Percentiles rank a stretch among this genome's conserved stretches.
phyloP scores from a whole-genome alignment of 2,888 invertebrate species.

The Syrista parreyssii region DNA sequence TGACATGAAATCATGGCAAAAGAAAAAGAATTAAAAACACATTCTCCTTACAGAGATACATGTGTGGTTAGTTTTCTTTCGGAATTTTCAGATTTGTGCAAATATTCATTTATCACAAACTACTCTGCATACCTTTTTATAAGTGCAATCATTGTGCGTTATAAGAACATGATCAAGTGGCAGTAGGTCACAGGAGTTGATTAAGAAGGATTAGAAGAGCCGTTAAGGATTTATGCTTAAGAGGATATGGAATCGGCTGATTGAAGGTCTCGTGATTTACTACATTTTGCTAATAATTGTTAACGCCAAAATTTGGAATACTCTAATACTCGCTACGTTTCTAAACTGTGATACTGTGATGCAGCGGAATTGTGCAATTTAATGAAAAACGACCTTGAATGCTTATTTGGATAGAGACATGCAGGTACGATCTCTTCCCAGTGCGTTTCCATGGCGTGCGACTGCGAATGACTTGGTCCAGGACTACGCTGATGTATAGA shows the following conservation, averaged over 20 bases:
- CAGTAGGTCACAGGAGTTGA: neutral
- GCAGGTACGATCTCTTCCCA: conserved; percentile 75
- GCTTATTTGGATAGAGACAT: conserved; percentile 53
- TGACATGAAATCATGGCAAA: neutral
- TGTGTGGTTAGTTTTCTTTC: neutral
- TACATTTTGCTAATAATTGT: neutral
- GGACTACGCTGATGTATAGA: conserved; percentile 55
- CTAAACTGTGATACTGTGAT: neutral
- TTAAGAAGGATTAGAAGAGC: neutral
- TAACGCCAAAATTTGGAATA: neutral
- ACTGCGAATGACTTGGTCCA: conserved; percentile 42
- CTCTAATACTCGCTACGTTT: neutral
- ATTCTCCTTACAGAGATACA: neutral
- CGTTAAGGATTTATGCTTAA: neutral
- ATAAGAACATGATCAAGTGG: neutral
- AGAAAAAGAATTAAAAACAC: neutral
- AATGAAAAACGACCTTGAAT: conserved; percentile 48
- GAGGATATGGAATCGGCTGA: no score
- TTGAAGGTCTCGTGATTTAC: neutral
- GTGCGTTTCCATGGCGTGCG: conserved; percentile 72
- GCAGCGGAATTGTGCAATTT: neutral
- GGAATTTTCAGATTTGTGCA: neutral
- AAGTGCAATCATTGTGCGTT: neutral
- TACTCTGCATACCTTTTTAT: neutral
- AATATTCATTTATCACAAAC: neutral